Percentiles rank a stretch among this genome's conserved stretches.
Conservation (phyloP, 2,888 invertebrate genomes). For the Acanthosepion esculentum region DNA sequence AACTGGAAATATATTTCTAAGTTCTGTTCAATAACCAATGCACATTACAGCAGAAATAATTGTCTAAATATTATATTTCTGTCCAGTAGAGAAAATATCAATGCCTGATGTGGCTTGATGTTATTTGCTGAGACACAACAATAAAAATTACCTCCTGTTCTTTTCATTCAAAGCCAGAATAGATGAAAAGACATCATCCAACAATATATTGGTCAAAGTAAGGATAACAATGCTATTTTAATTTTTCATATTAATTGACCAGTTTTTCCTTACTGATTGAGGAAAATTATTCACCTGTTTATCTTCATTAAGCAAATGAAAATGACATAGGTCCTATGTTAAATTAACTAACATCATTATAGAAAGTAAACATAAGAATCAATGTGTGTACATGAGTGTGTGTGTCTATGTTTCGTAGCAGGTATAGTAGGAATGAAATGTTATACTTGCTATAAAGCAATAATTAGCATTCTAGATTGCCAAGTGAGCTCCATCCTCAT, state of each 20-base stretch:
- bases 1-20: not conserved
- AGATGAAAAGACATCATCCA: not conserved
- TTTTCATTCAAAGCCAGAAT: not conserved
- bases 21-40: not conserved
- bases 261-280: not conserved
- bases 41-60: not conserved
- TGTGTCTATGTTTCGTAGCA: not conserved
- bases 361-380: conserved; percentile 2
- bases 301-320: not conserved
- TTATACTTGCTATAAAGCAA: not conserved
- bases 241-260: not conserved
- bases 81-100: not conserved
- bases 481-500: not conserved
- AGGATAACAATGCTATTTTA: not conserved
- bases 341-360: not conserved
- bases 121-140: not conserved
- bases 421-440: not conserved
- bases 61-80: not conserved
- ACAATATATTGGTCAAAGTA: too few relatives aligned
- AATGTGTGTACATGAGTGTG: not conserved
- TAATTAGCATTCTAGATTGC: not conserved
- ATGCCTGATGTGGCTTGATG: not conserved
- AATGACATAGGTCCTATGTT: not conserved
- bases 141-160: not conserved
- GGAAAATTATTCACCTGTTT: not conserved